These are phyloP conservation scores for Aphis gossypii DNA, from an alignment of 1,140 invertebrate species.

Conservation along the genomic window DNA sequence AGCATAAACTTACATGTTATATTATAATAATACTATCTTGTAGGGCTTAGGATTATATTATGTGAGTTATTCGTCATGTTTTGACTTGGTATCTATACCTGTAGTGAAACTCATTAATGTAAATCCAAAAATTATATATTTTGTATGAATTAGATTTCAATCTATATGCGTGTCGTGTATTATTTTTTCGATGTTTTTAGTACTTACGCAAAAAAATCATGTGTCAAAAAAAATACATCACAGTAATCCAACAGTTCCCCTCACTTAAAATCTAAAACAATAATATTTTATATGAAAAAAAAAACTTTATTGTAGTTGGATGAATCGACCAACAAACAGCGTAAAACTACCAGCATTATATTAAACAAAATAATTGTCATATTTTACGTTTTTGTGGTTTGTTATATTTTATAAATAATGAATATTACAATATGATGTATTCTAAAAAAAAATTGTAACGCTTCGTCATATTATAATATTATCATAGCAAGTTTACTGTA, in stretches of 20 bases:
- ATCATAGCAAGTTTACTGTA: neutral
- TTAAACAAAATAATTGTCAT: neutral
- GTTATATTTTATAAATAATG: neutral
- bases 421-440: neutral
- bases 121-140: neutral
- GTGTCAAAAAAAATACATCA: neutral
- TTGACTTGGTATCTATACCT: neutral
- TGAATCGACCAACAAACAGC: neutral
- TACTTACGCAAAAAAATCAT: neutral
- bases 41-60: neutral
- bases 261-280: neutral
- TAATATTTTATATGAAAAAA: neutral
- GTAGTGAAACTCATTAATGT: neutral
- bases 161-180: neutral
- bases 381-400: neutral
- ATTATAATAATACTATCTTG: neutral
- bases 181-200: neutral
- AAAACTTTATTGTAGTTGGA: neutral
- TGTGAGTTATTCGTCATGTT: neutral
- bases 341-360: neutral
- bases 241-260: neutral
- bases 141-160: neutral
- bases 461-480: neutral
- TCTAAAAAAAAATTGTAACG: neutral
- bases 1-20: neutral